A percentile compares a stretch with the other conserved stretches of the same genome.
These are phyloP conservation scores for Agrypnia vestita DNA, from an alignment of 1,140 invertebrate species.

Conservation along the genomic window DNA sequence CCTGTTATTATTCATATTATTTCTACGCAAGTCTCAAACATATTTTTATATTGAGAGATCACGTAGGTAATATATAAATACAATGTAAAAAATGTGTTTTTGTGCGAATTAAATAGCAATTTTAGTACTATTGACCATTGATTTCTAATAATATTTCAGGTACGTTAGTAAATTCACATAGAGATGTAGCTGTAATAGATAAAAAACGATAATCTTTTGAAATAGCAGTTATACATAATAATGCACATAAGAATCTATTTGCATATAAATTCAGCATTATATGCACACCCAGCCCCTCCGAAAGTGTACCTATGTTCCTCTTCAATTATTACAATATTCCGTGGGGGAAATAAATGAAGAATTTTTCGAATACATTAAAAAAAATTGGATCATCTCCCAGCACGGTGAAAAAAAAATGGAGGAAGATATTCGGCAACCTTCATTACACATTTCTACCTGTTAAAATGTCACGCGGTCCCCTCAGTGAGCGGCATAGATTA, in stretches of 20 bases:
- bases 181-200: too few relatives aligned
- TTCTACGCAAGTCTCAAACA: not conserved
- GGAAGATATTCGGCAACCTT: slow-evolving; percentile 22
- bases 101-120: too few relatives aligned
- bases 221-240: slow-evolving; percentile 32
- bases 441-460: slow-evolving; percentile 46
- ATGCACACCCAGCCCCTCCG: slow-evolving; percentile 31
- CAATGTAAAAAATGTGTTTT: too few relatives aligned
- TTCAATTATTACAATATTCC: slow-evolving; percentile 32
- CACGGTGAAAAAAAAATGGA: slow-evolving; percentile 16
- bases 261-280: slow-evolving; percentile 30
- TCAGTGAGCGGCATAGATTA: not conserved
- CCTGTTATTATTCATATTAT: not conserved
- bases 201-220: not conserved
- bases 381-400: slow-evolving; percentile 44
- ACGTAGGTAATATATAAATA: too few relatives aligned
- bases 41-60: not conserved
- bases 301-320: too few relatives aligned
- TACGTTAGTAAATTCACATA: too few relatives aligned
- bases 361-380: slow-evolving; percentile 39
- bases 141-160: too few relatives aligned
- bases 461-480: slow-evolving; percentile 24
- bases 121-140: too few relatives aligned
- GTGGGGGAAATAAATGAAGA: slow-evolving; percentile 10
- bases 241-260: slow-evolving; percentile 34